Evolutionary conservation across 2,888 invertebrate genomes (phyloP), one percentile per base, ranked within the genome.

Genomic region (Ormyrus thymus): DNA sequence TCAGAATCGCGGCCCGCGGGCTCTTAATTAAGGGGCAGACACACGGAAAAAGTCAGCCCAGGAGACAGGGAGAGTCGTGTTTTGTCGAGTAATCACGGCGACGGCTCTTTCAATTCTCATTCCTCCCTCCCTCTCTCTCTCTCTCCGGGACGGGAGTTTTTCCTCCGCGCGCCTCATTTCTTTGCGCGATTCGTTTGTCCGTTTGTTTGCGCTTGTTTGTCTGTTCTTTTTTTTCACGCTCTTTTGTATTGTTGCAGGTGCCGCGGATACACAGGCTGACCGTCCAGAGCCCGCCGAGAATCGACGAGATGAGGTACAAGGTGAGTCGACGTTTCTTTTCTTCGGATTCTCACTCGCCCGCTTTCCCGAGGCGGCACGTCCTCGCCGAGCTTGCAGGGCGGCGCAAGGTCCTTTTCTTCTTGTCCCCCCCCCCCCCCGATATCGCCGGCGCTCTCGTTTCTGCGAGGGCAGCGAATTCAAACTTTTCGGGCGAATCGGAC

Each of bases 301-400:
- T 56, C 74, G 50, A 61, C 75, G 80, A 29, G 29, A 88, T 88
- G 88, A 86, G 85, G 77, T 88, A 88, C 83, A 88, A 88, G 87
- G 88, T 89, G 82, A 87, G 86, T 43, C 62, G 46, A 29, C 77
- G n/a, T 6, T 46, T 61, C 29, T 68, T 7, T 61, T 13, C 48
- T 43, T 46, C 43, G 58, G 15, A 29, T 53, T 7, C 45, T 29
- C n/a, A 8, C 61, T 11, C 61, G 15, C 43, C 15, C 48, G 5
- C 29, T 59, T 10, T 15, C 13, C 7, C 29, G 46, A 29, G n/a
- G 29, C 29, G 29, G 8, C 15, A 7, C 13, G 50, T 13, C 56
- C 15, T 8, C 29, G 29, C n/a, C n/a, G n/a, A n/a, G 3, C 29
- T 29, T 1, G 29, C 1, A 29, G 29, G 1, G 1, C 29, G 29